Evolutionary conservation across 2,888 invertebrate species (phyloP).

Genomic region (Stegana nigrithorax): DNA sequence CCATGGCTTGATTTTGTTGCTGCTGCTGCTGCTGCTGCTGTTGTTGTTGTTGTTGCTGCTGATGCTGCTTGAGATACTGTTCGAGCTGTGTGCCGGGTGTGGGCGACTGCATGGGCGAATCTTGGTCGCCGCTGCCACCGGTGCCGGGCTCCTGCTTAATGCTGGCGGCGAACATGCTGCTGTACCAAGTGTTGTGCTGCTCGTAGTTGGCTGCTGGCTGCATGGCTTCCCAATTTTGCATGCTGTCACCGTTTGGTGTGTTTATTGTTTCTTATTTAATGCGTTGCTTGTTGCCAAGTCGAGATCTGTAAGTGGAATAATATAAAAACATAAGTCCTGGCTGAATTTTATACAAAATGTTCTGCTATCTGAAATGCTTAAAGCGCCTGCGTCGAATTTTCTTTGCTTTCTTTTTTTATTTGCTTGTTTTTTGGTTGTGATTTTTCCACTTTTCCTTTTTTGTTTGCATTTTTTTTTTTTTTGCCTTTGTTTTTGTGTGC

Average conservation of each 20-base stretch:
- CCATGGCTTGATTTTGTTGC: slow-evolving; percentile 53
- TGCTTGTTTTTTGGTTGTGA: not conserved
- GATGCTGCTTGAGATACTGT: slow-evolving; percentile 61
- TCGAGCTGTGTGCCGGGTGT: slow-evolving; percentile 51
- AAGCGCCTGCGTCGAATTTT: slow-evolving; percentile 57
- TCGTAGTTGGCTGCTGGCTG: slow-evolving; percentile 62
- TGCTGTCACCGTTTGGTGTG: slow-evolving; percentile 38
- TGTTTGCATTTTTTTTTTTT: slow-evolving; percentile 6
- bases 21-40: slow-evolving; percentile 46
- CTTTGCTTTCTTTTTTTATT: slow-evolving; percentile 1
- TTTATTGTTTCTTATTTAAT: slow-evolving; percentile 10
- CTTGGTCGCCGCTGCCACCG: slow-evolving; percentile 44
- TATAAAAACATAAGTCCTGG: not conserved
- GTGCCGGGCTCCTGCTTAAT: slow-evolving; percentile 64
- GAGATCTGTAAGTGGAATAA: slow-evolving; percentile 35
- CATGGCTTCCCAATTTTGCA: slow-evolving; percentile 67
- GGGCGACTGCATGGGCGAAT: slow-evolving; percentile 41
- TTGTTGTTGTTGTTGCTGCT: slow-evolving; percentile 43
- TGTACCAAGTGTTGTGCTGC: slow-evolving; percentile 66
- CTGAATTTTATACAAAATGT: too few species aligned
- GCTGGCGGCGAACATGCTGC: slow-evolving; percentile 63
- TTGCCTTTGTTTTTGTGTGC: not conserved
- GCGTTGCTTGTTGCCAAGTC: not conserved
- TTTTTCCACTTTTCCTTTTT: slow-evolving; percentile 26
- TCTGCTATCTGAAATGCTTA: slow-evolving; percentile 36